Base-by-base conservation (phyloP, 2,797 vertebrate species). In the Toxotes lorentzi region DNA sequence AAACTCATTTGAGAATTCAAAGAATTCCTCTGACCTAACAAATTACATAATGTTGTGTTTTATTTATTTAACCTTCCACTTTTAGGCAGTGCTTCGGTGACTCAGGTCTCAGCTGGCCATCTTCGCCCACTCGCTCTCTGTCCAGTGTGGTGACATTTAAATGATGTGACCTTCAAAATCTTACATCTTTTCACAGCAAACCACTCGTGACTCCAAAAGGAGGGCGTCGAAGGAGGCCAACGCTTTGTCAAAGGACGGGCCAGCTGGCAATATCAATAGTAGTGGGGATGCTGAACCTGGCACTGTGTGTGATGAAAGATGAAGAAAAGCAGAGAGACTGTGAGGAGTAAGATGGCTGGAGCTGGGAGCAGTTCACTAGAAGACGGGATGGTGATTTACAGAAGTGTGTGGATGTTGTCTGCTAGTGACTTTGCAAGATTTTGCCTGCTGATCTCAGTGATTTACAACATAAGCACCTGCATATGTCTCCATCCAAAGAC, bases 151-250 rank as follows among this genome's bases (percentile, higher is more conserved):
- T 85, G 86, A 73, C 78, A 85, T 91, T 88, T 80, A 81, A 84
- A 81, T 69, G 61, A 61, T 2, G 41, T 65, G 73, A 73, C 77
- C 59, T 87, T 88, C 53, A 81, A 77, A 85, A 81, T 74, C n/a
- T 63, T 64, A 51, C 62, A 7, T 86, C 17, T 76, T 68, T 86
- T 84, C 63, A 35, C 91, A 92, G 93, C 94, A 92, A 84, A 87
- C 87, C 59, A 82, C 85, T 17, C 91, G 92, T 30, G 94, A 95
- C 76, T 88, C 90, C 69, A 95, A 93, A 81, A 84, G 85, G 67
- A 92, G 88, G 78, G 73, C 90, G 5, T 91, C 89, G 35, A 95
- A 93, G 59, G 91, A 96, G 74, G 78, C 77, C n/a, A 45, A 51
- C 1, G 60, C 86, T 63, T 60, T 86, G 77, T 83, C 86, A 24